Evolutionary conservation across 1,140 invertebrate species (phyloP).

Genomic region (Drosophila dunni): DNA sequence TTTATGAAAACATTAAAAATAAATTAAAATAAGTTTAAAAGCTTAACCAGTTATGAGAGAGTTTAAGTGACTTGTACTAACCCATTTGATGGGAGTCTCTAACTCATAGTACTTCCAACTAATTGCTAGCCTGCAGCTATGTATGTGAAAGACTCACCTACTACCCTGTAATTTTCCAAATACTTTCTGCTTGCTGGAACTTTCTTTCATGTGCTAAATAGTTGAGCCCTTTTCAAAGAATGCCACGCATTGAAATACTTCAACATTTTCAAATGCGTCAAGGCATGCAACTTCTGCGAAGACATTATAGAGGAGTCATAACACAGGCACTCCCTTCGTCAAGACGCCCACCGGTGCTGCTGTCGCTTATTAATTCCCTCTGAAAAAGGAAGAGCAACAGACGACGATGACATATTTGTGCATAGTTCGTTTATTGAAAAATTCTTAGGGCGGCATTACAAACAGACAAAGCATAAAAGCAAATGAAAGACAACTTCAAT

Average conservation of each 20-base stretch:
- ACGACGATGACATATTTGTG: constrained; percentile 38
- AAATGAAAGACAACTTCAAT: not conserved
- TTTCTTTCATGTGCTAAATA: constrained; percentile 38
- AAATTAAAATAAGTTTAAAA: too few relatives aligned
- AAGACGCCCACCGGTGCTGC: constrained; percentile 3
- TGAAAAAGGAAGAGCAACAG: constrained; percentile 43
- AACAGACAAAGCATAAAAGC: constrained; percentile 1
- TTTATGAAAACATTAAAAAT: too few relatives aligned
- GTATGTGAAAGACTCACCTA: constrained; percentile 8
- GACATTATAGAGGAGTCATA: constrained; percentile 1
- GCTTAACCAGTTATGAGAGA: too few relatives aligned
- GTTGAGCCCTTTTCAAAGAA: constrained; percentile 29
- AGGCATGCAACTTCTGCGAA: constrained; percentile 12
- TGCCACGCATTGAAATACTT: constrained; percentile 40
- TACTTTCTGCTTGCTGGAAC: not conserved
- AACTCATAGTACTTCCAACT: not conserved
- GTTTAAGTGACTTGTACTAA: too few relatives aligned
- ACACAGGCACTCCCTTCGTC: not conserved
- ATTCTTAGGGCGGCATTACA: constrained; percentile 33
- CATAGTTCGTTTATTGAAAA: constrained; percentile 43
- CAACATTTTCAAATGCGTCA: constrained; percentile 44
- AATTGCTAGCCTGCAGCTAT: constrained; percentile 38
- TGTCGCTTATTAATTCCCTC: constrained; percentile 37
- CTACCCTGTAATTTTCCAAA: not conserved
- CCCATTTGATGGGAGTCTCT: too few relatives aligned